Evolutionary conservation across 2,797 vertebrate species (phyloP), one percentile per base, ranked within the genome.

Genomic region (Choloepus didactylus): DNA sequence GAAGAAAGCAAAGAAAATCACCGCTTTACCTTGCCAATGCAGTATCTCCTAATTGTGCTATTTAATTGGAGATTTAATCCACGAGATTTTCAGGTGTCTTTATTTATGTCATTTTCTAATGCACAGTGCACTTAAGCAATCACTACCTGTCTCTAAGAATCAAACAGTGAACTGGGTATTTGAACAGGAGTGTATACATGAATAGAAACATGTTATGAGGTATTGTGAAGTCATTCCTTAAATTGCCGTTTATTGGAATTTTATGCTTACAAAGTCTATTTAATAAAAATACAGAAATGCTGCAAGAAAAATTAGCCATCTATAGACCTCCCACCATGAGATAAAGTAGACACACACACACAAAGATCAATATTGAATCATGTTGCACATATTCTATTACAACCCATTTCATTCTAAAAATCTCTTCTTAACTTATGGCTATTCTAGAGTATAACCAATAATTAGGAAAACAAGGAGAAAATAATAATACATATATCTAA

Each of bases 381-480:
- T 25, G 81, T 21, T 49, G 41, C 5, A 69, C 1, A 23, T 11
- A 56, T 18, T 54, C 31, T 35, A 23, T 8, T 62, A 70, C 38
- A 60, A 69, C 0, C 10, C 90, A 59, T 4, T 80, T 59, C 79
- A 44, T 46, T 66, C 60, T 12, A 67, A 89, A 85, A 85, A 18
- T 54, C 31, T 60, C 1, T 70, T 60, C 1, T 70, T 80, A 66
- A 85, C 67, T 69, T 79, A 54, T 25, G 21, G 49, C 49, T 72
- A 21, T 23, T 87, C 62, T 82, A 69, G 79, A 90, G 56, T 41
- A 56, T 31, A 59, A 82, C 18, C 18, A 73, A 14, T 9, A 80
- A 76, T 84, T 72, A 49, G 29, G 19, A 85, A 94, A 89, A 54
- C 10, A 56, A 87, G 72, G 54, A 23, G n/a, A 35, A 91, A 86